phyloP scores from a whole-genome alignment of 2,797 vertebrate species.

The Gymnocypris eckloni region DNA sequence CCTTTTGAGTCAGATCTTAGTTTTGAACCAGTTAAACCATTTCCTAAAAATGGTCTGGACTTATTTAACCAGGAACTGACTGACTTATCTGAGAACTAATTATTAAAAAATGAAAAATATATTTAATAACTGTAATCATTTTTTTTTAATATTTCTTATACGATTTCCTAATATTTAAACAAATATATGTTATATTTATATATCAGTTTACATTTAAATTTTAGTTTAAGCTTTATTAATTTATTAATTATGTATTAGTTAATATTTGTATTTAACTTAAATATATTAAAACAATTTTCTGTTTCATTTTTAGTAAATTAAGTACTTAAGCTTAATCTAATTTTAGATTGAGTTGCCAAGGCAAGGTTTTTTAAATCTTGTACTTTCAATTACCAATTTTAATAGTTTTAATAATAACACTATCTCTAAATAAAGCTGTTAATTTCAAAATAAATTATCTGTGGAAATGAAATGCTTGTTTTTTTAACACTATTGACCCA shows the following conservation, averaged over 20 bases:
- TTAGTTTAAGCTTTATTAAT: not conserved
- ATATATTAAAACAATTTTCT: not conserved
- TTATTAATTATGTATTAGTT: not conserved
- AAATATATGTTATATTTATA: not conserved
- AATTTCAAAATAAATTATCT: not conserved
- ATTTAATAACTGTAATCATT: not conserved
- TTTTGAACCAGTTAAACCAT: not conserved
- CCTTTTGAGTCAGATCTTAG: not conserved
- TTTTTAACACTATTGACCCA: not conserved
- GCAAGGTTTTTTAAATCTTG: too few relatives aligned
- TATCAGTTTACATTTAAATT: not conserved
- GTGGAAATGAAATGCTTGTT: not conserved
- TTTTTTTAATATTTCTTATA: not conserved
- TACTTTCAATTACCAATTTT: not conserved
- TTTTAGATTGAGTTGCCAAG: not conserved
- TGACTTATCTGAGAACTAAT: not conserved
- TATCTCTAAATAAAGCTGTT: not conserved
- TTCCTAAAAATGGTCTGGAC: not conserved
- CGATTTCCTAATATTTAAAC: not conserved
- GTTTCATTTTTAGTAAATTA: not conserved
- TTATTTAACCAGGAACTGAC: not conserved
- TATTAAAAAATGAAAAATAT: not conserved
- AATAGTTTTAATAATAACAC: conserved; percentile 7
- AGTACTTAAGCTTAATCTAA: not conserved
- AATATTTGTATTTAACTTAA: not conserved